A percentile compares a stretch with the other conserved stretches of the same genome.
Evolutionary conservation across 2,797 vertebrate genomes (phyloP).

Genomic region (Ispidina picta): DNA sequence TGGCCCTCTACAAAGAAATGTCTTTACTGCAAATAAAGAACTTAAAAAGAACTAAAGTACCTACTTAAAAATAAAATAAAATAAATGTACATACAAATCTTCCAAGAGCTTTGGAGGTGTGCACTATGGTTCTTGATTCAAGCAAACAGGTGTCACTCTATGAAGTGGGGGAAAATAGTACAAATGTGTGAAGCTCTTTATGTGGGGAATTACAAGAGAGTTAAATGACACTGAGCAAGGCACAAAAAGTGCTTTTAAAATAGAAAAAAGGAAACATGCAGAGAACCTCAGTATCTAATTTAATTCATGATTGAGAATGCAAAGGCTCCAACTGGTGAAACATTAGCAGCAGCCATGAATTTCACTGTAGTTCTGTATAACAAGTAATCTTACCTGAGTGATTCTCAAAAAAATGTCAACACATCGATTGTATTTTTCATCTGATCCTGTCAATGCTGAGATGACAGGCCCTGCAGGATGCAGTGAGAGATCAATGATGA

Average conservation of each 20-base stretch:
- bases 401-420: slow-evolving; percentile 79
- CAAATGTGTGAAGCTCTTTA: slow-evolving; percentile 55
- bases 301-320: slow-evolving; percentile 69
- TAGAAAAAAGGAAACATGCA: slow-evolving; percentile 59
- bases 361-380: slow-evolving; percentile 70
- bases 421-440: slow-evolving; percentile 77
- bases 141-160: slow-evolving; percentile 58
- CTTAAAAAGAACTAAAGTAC: background rate
- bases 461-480: slow-evolving; percentile 76
- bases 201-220: slow-evolving; percentile 57
- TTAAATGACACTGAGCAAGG: slow-evolving; percentile 60
- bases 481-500: slow-evolving; percentile 73
- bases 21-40: background rate
- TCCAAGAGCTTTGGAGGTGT: slow-evolving; percentile 47
- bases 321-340: slow-evolving; percentile 64
- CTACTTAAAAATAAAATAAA: slow-evolving; percentile 1
- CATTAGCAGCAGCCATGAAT: slow-evolving; percentile 70
- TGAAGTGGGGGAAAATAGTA: slow-evolving; percentile 39
- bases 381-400: slow-evolving; percentile 76
- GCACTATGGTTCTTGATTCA: slow-evolving; percentile 54
- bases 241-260: slow-evolving; percentile 68
- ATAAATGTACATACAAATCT: slow-evolving; percentile 31
- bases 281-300: slow-evolving; percentile 63
- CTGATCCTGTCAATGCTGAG: slow-evolving; percentile 75
- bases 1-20: background rate